A percentile compares a stretch with the other conserved stretches of the same genome.
Evolutionary conservation across 2,797 vertebrate genomes (phyloP).

Genomic region (Valencia hispanica): DNA sequence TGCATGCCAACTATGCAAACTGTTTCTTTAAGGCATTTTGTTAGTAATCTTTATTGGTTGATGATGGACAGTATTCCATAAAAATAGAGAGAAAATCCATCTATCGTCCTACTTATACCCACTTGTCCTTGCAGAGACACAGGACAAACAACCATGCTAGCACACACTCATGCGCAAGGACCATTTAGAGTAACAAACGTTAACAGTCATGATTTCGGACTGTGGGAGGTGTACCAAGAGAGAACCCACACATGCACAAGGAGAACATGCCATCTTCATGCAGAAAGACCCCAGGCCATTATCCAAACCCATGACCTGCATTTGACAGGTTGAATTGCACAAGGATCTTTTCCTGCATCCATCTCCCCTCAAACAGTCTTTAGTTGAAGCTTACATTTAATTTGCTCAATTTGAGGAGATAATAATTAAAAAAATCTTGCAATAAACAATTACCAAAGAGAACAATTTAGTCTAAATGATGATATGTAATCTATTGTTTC

Average conservation of each 20-base stretch:
- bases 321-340: too few relatives aligned
- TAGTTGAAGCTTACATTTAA: background rate
- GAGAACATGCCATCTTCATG: too few relatives aligned
- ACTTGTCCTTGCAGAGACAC: background rate
- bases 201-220: too few relatives aligned
- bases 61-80: background rate
- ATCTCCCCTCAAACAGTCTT: background rate
- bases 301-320: too few relatives aligned
- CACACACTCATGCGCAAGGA: too few relatives aligned
- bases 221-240: too few relatives aligned
- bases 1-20: too few relatives aligned
- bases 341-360: background rate
- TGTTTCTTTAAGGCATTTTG: background rate
- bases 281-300: too few relatives aligned
- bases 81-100: background rate
- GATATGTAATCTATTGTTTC: background rate
- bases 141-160: background rate
- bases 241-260: too few relatives aligned
- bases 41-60: background rate
- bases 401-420: background rate
- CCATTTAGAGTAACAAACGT: too few relatives aligned
- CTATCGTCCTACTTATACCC: too few relatives aligned
- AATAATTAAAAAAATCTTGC: background rate
- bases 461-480: background rate
- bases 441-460: background rate